A percentile compares a stretch with the other conserved stretches of the same genome.
phyloP scores from a whole-genome alignment of 1,140 invertebrate genomes.

The Trachymyrmex cornetzi region DNA sequence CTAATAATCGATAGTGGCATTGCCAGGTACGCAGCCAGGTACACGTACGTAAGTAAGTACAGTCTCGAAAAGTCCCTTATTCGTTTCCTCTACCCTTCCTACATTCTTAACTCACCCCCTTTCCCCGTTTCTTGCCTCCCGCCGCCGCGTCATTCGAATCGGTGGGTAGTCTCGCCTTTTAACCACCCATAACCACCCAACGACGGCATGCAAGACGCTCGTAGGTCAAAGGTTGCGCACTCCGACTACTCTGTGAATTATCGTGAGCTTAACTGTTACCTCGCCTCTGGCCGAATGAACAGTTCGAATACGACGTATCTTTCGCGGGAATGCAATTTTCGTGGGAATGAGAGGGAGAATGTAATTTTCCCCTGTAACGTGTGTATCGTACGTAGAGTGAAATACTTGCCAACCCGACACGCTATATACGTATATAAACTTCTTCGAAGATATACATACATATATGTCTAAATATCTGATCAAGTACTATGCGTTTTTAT shows the following conservation, averaged over 20 bases:
- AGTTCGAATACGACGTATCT: constrained; percentile 64
- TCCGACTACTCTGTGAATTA: constrained; percentile 77
- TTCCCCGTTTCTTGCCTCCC: constrained; percentile 9
- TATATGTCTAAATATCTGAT: not conserved
- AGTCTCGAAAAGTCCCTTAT: constrained; percentile 76
- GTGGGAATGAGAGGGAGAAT: constrained; percentile 45
- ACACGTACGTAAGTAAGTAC: constrained; percentile 78
- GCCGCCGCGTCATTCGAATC: constrained; percentile 51
- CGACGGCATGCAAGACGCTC: constrained; percentile 77
- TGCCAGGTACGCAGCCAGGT: constrained; percentile 79
- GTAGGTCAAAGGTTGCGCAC: constrained; percentile 81
- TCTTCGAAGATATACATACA: constrained; percentile 28
- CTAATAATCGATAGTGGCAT: constrained; percentile 84
- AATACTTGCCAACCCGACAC: constrained; percentile 41
- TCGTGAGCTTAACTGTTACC: constrained; percentile 74
- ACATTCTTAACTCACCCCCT: constrained; percentile 59
- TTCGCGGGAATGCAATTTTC: constrained; percentile 61
- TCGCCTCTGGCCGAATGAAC: constrained; percentile 63
- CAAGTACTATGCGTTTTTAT: not conserved
- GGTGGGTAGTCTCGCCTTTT: constrained; percentile 70
- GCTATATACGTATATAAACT: not conserved
- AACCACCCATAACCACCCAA: constrained; percentile 71
- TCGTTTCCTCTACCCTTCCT: constrained; percentile 14
- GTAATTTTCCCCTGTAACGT: constrained; percentile 56
- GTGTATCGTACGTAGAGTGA: constrained; percentile 54